Evolutionary conservation across 2,888 invertebrate genomes (phyloP).

Genomic region (Tineola bisselliella): DNA sequence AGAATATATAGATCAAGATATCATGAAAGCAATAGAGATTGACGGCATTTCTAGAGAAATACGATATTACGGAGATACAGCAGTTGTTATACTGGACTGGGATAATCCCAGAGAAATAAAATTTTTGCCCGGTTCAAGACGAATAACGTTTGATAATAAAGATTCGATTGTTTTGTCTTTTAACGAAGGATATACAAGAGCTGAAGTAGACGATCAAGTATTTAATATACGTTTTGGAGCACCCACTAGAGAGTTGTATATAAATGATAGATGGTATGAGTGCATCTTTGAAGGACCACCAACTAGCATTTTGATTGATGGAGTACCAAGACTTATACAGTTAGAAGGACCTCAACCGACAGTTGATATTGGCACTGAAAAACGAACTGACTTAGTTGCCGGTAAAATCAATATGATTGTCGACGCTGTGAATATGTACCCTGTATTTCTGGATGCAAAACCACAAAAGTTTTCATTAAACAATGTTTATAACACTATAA

Average conservation of each 20-base stretch:
- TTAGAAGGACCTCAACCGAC: constrained; percentile 93
- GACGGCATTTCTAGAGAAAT: constrained; percentile 84
- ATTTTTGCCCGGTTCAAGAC: constrained; percentile 81
- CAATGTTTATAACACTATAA: constrained; percentile 76
- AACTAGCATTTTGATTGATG: constrained; percentile 81
- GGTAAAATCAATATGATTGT: constrained; percentile 87
- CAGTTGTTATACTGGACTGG: constrained; percentile 85
- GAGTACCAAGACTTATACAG: constrained; percentile 79
- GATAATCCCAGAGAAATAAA: constrained; percentile 87
- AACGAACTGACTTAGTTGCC: constrained; percentile 82
- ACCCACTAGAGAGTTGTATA: constrained; percentile 89
- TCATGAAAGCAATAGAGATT: constrained; percentile 82
- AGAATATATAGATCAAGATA: constrained; percentile 67
- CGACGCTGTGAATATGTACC: constrained; percentile 80
- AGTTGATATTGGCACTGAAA: constrained; percentile 85
- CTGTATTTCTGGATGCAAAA: constrained; percentile 85
- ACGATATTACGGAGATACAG: constrained; percentile 85
- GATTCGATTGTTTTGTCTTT: constrained; percentile 72
- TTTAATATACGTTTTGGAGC: constrained; percentile 89
- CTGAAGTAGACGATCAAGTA: constrained; percentile 76
- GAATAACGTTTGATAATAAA: constrained; percentile 80
- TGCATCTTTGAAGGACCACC: constrained; percentile 93
- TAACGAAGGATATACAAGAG: constrained; percentile 77
- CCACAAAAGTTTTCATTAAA: constrained; percentile 81
- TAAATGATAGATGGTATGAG: constrained; percentile 90